These are phyloP conservation scores for Copidosoma floridanum DNA, from an alignment of 1,140 invertebrate species.

Conservation along the genomic window DNA sequence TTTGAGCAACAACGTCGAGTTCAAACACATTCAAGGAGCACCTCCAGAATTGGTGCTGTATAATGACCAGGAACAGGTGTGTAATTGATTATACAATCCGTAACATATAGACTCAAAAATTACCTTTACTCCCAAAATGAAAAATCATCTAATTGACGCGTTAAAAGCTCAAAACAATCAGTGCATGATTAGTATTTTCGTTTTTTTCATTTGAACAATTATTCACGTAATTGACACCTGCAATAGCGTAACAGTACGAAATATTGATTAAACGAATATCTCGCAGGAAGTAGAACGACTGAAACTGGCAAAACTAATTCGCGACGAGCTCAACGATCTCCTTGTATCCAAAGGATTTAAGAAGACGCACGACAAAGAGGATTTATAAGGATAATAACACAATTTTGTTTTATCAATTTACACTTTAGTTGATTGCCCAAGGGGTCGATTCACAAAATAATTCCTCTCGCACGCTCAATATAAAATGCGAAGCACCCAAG, in stretches of 20 bases:
- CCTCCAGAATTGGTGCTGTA: conserved; percentile 67
- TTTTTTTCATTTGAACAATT: too few relatives aligned
- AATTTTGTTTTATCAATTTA: conserved; percentile 6
- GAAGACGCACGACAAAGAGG: conserved; percentile 45
- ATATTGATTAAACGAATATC: too few relatives aligned
- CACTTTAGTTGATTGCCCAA: background rate
- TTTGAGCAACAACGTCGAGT: conserved; percentile 62
- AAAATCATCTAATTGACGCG: too few relatives aligned
- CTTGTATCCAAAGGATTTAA: conserved; percentile 65
- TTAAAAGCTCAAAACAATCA: too few relatives aligned
- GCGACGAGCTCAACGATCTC: conserved; percentile 70
- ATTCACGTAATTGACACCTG: too few relatives aligned
- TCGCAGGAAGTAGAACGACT: conserved; percentile 64
- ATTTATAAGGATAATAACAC: conserved; percentile 38
- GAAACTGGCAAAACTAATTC: conserved; percentile 58
- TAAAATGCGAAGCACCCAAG: background rate
- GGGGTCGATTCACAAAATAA: conserved; percentile 5
- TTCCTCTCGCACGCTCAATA: background rate
- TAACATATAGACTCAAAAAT: too few relatives aligned
- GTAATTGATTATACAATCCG: too few relatives aligned
- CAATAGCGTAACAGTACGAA: too few relatives aligned
- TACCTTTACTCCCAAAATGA: too few relatives aligned
- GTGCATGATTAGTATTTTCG: too few relatives aligned
- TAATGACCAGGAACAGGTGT: conserved; percentile 58
- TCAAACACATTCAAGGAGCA: conserved; percentile 69